Base-by-base conservation (phyloP, 2,888 invertebrate genomes). In the Isoperla grammatica region DNA sequence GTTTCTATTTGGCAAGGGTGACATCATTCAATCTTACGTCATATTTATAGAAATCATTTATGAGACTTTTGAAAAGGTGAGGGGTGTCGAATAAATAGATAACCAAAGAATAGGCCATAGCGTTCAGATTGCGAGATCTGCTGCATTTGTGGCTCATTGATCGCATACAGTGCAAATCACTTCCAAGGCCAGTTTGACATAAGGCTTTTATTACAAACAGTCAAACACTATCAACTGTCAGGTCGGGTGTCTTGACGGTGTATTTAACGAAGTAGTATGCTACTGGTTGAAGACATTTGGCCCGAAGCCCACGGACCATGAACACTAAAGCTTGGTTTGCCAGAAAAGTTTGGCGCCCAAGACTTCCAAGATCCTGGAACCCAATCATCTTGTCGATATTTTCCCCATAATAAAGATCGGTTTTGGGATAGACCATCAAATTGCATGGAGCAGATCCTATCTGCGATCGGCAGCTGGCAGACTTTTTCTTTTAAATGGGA, bases 141-240 rank as follows among this genome's bases (percentile, higher is more conserved):
- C 12, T 23, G 37, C 39, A 29, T 56, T 61, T 37, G 40, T 39
- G 5, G 61, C 13, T 11, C 40, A 22, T 49, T 59, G 59, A 42
- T 61, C 61, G 42, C 61, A 61, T 19, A 61, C 58, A 40, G 59
- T 61, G 4, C 56, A 55, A 15, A 59, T 40, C 8, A 61, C 46
- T 11, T 29, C n/a, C 37, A 5, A 61, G 29, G 4, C 61, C 61
- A 29, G 22, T 29, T 11, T 55, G 19, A 2, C 45, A 20, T 1
- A 54, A 37, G 12, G 53, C 45, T 12, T 23, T 22, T 2, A 61
- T 58, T 11, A 61, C 55, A n/a, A n/a, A n/a, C 43, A 39, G 35
- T 11, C 19, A 39, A 2, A 57, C n/a, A n/a, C n/a, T n/a, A n/a
- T 17, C 5, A 61, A 46, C 8, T 48, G 20, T 11, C 13, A 55